These are phyloP conservation scores for Pantherophis guttatus DNA, from an alignment of 2,113 vertebrate species.

Conservation along the genomic window DNA sequence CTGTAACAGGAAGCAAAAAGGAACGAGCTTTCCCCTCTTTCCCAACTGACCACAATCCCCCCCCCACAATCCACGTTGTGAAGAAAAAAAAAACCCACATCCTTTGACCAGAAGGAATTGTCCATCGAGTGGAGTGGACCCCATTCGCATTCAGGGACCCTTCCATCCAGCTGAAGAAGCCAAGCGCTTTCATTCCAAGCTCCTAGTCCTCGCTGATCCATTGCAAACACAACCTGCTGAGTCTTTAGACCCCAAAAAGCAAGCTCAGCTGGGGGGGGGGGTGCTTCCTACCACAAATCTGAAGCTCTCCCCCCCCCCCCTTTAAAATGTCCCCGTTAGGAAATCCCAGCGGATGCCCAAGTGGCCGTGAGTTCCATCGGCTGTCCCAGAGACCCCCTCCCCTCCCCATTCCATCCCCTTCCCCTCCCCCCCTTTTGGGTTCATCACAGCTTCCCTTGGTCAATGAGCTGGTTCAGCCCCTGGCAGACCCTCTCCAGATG, in stretches of 20 bases:
- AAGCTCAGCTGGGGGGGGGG: neutral
- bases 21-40: neutral
- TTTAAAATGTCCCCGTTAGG: neutral
- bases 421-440: neutral
- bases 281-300: neutral
- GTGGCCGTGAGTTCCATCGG: neutral
- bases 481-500: slow-evolving; percentile 80
- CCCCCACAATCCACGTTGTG: neutral
- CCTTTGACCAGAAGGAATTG: neutral
- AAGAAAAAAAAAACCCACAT: no score
- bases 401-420: no score
- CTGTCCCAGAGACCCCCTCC: neutral
- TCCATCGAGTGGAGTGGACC: no score
- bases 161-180: no score
- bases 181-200: neutral
- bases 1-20: neutral
- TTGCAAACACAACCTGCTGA: neutral
- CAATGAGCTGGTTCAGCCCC: slow-evolving; percentile 82
- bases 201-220: neutral
- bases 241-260: neutral
- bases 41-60: neutral
- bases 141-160: neutral
- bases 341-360: neutral
- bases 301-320: neutral
- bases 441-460: slow-evolving; percentile 82